These are phyloP conservation scores for Ceratina japonica DNA, from an alignment of 1,140 invertebrate species.

Conservation along the genomic window DNA sequence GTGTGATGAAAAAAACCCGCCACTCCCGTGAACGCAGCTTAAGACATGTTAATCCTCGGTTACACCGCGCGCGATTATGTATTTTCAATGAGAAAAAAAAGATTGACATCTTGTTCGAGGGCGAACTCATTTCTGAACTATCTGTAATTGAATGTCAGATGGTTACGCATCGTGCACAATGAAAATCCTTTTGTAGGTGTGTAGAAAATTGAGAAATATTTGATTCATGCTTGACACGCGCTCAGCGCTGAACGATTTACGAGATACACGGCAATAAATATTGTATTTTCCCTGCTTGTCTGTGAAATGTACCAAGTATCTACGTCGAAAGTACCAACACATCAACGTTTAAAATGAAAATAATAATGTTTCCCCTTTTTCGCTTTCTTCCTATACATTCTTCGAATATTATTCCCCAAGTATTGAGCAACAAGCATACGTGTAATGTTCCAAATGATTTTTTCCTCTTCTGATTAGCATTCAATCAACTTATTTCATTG, in stretches of 20 bases:
- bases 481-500: neutral
- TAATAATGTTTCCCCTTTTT: neutral
- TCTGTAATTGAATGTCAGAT: conserved; percentile 7
- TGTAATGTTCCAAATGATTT: neutral
- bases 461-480: conserved; percentile 4
- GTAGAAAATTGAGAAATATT: conserved; percentile 10
- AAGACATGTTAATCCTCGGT: conserved; percentile 37
- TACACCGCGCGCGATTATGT: conserved; percentile 16
- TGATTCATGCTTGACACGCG: conserved; percentile 1
- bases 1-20: conserved; percentile 7
- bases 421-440: neutral
- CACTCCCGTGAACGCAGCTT: conserved; percentile 15
- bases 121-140: neutral
- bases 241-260: conserved; percentile 13
- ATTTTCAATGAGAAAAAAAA: conserved; percentile 3
- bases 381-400: neutral
- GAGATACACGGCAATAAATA: conserved; percentile 2
- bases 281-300: conserved; percentile 3
- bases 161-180: conserved; percentile 23
- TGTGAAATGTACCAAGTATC: neutral
- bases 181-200: neutral
- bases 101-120: conserved; percentile 19
- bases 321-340: neutral
- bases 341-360: neutral
- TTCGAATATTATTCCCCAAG: neutral